Evolutionary conservation across 2,888 invertebrate species (phyloP), one percentile per base, ranked within the genome.

Genomic region (Caenorhabditis sinica): DNA sequence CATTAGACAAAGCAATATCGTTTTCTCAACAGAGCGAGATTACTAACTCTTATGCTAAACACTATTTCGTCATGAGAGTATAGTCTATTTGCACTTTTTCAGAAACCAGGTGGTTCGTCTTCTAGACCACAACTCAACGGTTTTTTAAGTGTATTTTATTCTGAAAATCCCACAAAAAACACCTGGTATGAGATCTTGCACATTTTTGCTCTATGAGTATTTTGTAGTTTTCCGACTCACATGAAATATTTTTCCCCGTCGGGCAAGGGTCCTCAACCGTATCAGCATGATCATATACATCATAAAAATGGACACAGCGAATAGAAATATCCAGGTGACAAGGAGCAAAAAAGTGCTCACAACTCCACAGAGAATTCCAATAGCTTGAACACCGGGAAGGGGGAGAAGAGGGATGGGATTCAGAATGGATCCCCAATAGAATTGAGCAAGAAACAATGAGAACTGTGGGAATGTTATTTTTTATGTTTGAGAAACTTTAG

Each of bases 281-380:
- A 76, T 76, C 25, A 76, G 23, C 58, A 76, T 36, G 5, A 76
- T 76, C 60, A 76, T 58, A 20, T 60, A 76, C 76, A 76, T 76
- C 76, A 76, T 76, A 25, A 76, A 25, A 45, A 76, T 76, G 0
- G 76, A 76, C 0, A 76, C 49, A 15, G 76, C 58, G 28, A 76
- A 76, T 6, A 76, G 49, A 6, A 76, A 60, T 3, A 76, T 68
- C 76, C 76, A 76, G 60, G 20, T 25, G 28, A 76, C 33, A 1
- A 76, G 40, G 0, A 76, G 25, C 49, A 68, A 30, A 33, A 76
- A 76, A 6, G 76, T 76, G 36, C 60, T 60, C 6, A 68, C 23
- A 5, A 68, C 20, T 4, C 30, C 60, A 13, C 36, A 23, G 11
- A 68, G 60, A 13, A 68, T 43, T 8, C 76, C 76, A 15, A 76